Evolutionary conservation across 53 echinoderm and acorn worm genomes (phyloP), one percentile per base, ranked within the genome.

Genomic region (Zoroaster sp.): DNA sequence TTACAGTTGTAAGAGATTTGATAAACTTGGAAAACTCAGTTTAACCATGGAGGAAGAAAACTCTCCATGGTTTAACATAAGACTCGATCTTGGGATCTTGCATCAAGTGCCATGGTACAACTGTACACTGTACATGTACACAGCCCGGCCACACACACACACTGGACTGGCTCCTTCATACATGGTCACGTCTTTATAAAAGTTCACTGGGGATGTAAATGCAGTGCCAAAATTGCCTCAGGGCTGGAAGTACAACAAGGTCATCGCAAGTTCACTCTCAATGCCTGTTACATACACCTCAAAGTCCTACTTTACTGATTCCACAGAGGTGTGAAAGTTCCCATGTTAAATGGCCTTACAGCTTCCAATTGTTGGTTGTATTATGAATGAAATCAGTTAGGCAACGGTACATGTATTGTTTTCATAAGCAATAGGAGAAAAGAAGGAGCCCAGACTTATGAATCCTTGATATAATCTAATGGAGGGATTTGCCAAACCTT

Each of bases 201-300:
- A 4, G 71, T 35, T 85, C 71, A 71, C 37, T n/a, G 47, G 25
- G 85, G 71, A 85, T 71, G 71, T 70, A 71, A 85, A 85, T 35
- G 49, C 52, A 13, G 72, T 85, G 85, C 35, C 85, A 85, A 45
- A 85, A 85, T 70, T 70, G 85, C 85, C 85, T 37, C n/a, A 23
- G 85, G 85, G 85, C 85, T 85, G 70, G 85, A 85, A 85, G 51
- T 85, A 18, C 28, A 47, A 37, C 71, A 71, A 71, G 85, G 85
- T 85, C 85, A 85, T 85, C 7, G 32, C 47, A 85, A 85, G 85
- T 85, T 85, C 85, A 85, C 72, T 46, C 31, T 47, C 70, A 71
- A 71, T 47, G 41, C 47, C 35, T 70, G 70, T 85, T 49, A 85
- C 69, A 85, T 53, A 78, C 54, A 78, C 78, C 39, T 35, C 59